phyloP scores from a whole-genome alignment of 2,888 invertebrate species.

The Sthenelais limicola region DNA sequence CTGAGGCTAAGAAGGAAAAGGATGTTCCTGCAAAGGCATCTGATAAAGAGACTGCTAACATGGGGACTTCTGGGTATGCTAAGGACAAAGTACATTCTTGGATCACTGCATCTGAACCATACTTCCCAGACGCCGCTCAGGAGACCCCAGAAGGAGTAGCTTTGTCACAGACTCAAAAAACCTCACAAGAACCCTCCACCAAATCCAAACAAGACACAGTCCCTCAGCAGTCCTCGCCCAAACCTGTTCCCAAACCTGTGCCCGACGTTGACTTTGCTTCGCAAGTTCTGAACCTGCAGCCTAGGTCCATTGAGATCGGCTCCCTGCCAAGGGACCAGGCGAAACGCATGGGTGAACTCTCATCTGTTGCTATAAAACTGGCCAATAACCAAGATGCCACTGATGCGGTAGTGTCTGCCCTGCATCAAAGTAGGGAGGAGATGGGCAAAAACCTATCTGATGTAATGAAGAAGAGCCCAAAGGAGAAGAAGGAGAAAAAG shows the following conservation, averaged over 20 bases:
- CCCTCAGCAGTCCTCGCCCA: too few relatives aligned
- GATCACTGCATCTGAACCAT: conserved; percentile 6
- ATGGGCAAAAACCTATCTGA: background rate
- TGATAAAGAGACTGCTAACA: background rate
- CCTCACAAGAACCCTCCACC: too few relatives aligned
- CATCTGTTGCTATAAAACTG: background rate
- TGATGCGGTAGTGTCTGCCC: conserved; percentile 15
- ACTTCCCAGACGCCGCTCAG: conserved; percentile 20
- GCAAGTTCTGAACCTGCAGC: too few relatives aligned
- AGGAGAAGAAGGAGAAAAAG: too few relatives aligned
- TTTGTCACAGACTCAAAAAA: too few relatives aligned
- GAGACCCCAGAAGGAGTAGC: conserved; percentile 9
- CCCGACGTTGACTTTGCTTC: too few relatives aligned
- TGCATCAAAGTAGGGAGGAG: conserved; percentile 15
- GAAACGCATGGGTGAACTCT: conserved; percentile 7
- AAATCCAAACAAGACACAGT: too few relatives aligned
- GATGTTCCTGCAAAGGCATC: background rate
- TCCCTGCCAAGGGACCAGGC: too few relatives aligned
- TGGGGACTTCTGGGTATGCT: background rate
- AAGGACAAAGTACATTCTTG: conserved; percentile 11
- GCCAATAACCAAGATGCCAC: conserved; percentile 14
- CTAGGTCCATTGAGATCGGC: background rate
- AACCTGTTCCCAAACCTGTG: too few relatives aligned
- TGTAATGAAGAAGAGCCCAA: conserved; percentile 2
- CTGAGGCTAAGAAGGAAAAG: background rate